Evolutionary conservation across 2,113 vertebrate genomes (phyloP), one percentile per base, ranked within the genome.

Genomic region (Saimiri boliviensis): DNA sequence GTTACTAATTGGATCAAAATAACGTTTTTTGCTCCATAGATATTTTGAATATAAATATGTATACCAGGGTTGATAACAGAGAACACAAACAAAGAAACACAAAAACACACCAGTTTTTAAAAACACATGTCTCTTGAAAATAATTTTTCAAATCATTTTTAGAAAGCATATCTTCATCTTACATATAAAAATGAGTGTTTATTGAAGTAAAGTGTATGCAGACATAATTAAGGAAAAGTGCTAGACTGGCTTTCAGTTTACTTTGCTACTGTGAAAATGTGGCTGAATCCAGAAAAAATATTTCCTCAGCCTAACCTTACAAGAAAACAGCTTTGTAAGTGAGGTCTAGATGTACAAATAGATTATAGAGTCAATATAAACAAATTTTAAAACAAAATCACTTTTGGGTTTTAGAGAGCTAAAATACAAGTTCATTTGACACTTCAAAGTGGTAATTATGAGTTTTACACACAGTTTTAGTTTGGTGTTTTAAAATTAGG

Each of bases 231-330:
- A 60, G 25, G 27, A 27, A 80, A 80, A 27, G 37, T 89, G 58
- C 73, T 94, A 95, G 89, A 87, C 16, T 89, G 40, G 60, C 73
- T 76, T 79, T 83, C 23, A 73, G 35, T 87, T 94, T 83, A 63
- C 60, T 89, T 85, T 82, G 40, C n/a, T 92, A 92, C 35, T 93
- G 52, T 87, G 45, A 92, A 97, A 92, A 95, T 1, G 11, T 82
- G 47, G 90, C 68, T 81, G 40, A 79, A 40, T 82, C 45, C 85
- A 58, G 30, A 90, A 58, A 66, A 91, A 70, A 35, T 63, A 74
- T 94, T 91, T 73, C 9, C 25, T 13, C 27, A 86, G 6, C 25
- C 92, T 35, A 83, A 92, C 20, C 68, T 86, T 58, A 63, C 2
- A 81, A 73, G 35, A 30, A 4, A 81, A 82, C 25, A 60, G 7